A percentile compares a stretch with the other conserved stretches of the same genome.
Evolutionary conservation across 1,140 invertebrate species (phyloP).

Genomic region (Diploscapter pachys): DNA sequence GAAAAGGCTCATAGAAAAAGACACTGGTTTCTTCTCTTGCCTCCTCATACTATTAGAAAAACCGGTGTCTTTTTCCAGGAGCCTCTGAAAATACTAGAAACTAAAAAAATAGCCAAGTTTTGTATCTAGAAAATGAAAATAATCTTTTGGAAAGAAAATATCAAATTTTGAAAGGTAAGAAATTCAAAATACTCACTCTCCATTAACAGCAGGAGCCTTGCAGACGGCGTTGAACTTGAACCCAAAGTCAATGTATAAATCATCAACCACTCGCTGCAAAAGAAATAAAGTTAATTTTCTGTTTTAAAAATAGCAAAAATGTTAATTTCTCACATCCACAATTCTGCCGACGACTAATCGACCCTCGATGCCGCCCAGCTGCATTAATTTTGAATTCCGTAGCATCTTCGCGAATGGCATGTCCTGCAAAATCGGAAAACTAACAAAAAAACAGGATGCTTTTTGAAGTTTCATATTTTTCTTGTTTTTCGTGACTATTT

Average conservation of each 20-base stretch:
- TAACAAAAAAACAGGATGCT: too few species aligned
- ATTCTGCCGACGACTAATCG: slow-evolving; percentile 83
- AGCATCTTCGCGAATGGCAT: slow-evolving; percentile 75
- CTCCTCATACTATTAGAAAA: too few species aligned
- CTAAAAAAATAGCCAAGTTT: too few species aligned
- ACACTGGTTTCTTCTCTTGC: too few species aligned
- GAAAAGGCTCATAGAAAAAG: neutral
- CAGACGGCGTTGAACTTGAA: slow-evolving; percentile 98
- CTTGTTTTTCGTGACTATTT: too few species aligned
- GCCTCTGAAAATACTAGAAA: too few species aligned
- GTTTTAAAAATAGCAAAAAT: too few species aligned
- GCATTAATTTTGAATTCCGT: slow-evolving; percentile 78
- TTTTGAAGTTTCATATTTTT: too few species aligned
- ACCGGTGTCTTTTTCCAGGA: too few species aligned
- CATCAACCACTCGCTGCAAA: slow-evolving; percentile 65
- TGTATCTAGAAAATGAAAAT: too few species aligned
- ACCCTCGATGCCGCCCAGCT: slow-evolving; percentile 81
- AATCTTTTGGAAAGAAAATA: too few species aligned
- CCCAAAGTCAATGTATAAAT: slow-evolving; percentile 97
- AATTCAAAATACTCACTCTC: slow-evolving; percentile 33
- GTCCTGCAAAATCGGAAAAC: slow-evolving; percentile 23
- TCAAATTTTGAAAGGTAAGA: neutral
- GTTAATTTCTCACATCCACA: slow-evolving; percentile 60
- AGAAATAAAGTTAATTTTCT: too few species aligned
- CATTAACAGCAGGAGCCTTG: slow-evolving; percentile 67